A percentile compares a stretch with the other conserved stretches of the same genome.
Evolutionary conservation across 2,113 vertebrate genomes (phyloP).

Genomic region (Coryphaenoides rupestris): DNA sequence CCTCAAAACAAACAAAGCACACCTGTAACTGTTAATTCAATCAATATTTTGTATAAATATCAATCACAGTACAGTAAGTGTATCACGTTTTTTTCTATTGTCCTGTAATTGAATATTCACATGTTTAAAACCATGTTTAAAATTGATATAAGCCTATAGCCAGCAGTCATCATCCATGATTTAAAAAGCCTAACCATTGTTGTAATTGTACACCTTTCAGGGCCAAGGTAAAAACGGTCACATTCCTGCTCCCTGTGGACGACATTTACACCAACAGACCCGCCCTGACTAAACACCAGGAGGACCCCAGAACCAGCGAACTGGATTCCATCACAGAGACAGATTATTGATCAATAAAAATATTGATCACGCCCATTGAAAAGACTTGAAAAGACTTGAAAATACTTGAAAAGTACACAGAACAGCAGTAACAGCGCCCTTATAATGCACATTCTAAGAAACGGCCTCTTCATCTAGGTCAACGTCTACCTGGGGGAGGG

Average conservation of each 20-base stretch:
- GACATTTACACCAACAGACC: conserved; percentile 75
- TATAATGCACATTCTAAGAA: not conserved
- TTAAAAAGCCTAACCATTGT: too few relatives aligned
- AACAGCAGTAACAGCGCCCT: not conserved
- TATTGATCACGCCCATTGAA: too few relatives aligned
- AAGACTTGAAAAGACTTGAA: too few relatives aligned
- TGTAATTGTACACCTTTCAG: conserved; percentile 58
- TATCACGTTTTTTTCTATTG: too few relatives aligned
- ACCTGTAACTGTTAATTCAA: too few relatives aligned
- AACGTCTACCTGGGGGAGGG: conserved; percentile 35
- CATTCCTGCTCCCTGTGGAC: conserved; percentile 85
- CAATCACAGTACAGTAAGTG: too few relatives aligned
- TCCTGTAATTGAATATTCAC: too few relatives aligned
- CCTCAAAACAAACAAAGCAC: too few relatives aligned
- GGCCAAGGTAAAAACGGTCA: conserved; percentile 87
- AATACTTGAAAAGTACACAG: too few relatives aligned
- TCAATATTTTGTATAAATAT: too few relatives aligned
- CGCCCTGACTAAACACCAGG: conserved; percentile 58
- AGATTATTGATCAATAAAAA: conserved; percentile 56
- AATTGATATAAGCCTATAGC: not conserved
- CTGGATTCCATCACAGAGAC: conserved; percentile 75
- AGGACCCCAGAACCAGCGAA: conserved; percentile 61
- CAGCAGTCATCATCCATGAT: too few relatives aligned
- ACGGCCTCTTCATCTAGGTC: conserved; percentile 37
- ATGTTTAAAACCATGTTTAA: too few relatives aligned